Conservation (phyloP, 2,797 vertebrate genomes). For the Psittacula derbiana region DNA sequence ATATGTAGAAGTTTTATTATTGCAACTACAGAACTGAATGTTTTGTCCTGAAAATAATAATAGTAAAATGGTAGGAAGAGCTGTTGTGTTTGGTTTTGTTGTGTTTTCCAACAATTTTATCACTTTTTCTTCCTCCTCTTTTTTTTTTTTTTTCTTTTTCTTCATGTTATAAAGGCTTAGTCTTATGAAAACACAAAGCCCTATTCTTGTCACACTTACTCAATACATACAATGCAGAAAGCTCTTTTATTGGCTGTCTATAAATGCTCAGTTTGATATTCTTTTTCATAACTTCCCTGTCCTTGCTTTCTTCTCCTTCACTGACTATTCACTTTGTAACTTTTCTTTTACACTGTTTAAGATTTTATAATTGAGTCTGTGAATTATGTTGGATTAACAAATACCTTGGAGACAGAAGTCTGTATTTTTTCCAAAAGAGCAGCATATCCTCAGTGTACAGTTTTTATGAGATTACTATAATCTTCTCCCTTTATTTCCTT, state of each 20-base stretch:
- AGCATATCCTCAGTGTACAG: background rate
- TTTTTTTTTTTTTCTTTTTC: too few relatives aligned
- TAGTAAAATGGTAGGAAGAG: background rate
- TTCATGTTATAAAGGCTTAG: background rate
- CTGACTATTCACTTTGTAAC: background rate
- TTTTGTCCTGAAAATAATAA: background rate
- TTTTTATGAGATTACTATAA: background rate
- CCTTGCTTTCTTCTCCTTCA: background rate
- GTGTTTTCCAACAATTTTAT: background rate
- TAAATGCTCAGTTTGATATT: background rate
- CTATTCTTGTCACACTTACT: background rate
- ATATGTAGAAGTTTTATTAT: background rate
- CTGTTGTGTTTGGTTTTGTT: background rate
- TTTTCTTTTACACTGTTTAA: background rate
- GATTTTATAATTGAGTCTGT: background rate
- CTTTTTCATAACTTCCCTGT: background rate
- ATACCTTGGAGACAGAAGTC: background rate
- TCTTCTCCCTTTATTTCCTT: background rate
- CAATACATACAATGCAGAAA: background rate
- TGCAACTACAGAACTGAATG: background rate
- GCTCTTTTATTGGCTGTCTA: background rate
- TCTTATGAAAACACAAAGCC: background rate
- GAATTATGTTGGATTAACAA: conserved; percentile 4
- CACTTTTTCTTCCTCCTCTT: background rate
- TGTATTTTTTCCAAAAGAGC: background rate